Percentiles rank a stretch among this genome's conserved stretches.
Evolutionary conservation across 2,113 vertebrate genomes (phyloP).

Genomic region (Silurus meridionalis): DNA sequence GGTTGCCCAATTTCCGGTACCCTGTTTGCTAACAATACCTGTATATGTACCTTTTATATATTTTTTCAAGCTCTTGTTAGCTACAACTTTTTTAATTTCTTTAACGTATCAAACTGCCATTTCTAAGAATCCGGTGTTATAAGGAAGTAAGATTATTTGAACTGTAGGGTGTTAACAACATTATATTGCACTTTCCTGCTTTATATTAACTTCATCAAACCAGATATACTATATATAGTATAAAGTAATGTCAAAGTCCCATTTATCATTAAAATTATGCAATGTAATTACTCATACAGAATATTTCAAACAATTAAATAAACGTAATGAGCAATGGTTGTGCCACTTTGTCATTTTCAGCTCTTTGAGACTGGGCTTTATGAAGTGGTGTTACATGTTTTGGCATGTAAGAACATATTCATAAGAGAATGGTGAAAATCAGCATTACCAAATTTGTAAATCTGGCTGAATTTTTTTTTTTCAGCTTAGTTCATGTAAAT

Average conservation of each 20-base stretch:
- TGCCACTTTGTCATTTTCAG: neutral
- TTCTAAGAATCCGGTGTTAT: neutral
- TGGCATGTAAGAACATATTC: neutral
- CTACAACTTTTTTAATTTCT: neutral
- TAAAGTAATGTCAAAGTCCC: neutral
- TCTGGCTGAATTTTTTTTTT: neutral
- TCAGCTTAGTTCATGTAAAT: neutral
- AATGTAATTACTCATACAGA: neutral
- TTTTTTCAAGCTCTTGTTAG: neutral
- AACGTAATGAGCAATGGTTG: neutral
- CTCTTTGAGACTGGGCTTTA: neutral
- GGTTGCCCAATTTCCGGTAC: no score
- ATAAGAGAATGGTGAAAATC: neutral
- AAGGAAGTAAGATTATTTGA: neutral
- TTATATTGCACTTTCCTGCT: constrained; percentile 12
- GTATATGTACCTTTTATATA: no score
- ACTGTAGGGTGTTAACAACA: constrained; percentile 8
- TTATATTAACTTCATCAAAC: neutral
- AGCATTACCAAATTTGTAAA: neutral
- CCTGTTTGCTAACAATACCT: no score
- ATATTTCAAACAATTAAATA: neutral
- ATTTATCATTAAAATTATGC: neutral
- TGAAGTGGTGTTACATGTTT: neutral
- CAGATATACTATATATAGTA: neutral
- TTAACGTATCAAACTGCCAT: neutral